A percentile compares a stretch with the other conserved stretches of the same genome.
Evolutionary conservation across 92 coral and sea anemone species (phyloP).

Genomic region (Porites evermanni): DNA sequence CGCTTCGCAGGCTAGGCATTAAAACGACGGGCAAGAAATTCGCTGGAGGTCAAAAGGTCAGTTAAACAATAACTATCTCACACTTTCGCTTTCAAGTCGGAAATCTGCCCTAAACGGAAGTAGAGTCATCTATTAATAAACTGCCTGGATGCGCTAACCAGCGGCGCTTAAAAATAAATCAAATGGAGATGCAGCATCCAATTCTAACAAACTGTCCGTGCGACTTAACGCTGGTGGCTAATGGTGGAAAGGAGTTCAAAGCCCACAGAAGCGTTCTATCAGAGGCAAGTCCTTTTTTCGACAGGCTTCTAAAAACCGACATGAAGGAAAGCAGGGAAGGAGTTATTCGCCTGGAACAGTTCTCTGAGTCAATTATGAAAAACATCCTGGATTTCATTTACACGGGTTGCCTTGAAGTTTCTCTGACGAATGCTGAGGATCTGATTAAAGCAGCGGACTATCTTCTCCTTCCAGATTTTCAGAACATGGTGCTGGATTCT

Average conservation of each 20-base stretch:
- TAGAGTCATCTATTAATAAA: too few relatives aligned
- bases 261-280: conserved; percentile 10
- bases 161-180: not conserved
- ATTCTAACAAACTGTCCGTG: not conserved
- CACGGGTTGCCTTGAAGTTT: not conserved
- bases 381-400: conserved; percentile 6
- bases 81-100: too few relatives aligned
- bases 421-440: not conserved
- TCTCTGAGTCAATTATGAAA: not conserved
- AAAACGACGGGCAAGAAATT: too few relatives aligned
- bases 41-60: too few relatives aligned
- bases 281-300: conserved; percentile 13
- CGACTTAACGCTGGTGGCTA: not conserved
- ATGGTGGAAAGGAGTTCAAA: conserved; percentile 18
- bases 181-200: not conserved
- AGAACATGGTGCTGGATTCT: not conserved
- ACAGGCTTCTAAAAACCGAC: not conserved
- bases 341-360: not conserved
- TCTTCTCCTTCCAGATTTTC: not conserved
- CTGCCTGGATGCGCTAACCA: not conserved
- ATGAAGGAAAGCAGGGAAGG: conserved; percentile 18
- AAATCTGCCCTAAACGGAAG: too few relatives aligned
- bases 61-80: too few relatives aligned
- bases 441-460: not conserved
- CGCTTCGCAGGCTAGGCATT: too few relatives aligned